Conservation (phyloP, 2,888 invertebrate species). For the Pseudococcus viburni region DNA sequence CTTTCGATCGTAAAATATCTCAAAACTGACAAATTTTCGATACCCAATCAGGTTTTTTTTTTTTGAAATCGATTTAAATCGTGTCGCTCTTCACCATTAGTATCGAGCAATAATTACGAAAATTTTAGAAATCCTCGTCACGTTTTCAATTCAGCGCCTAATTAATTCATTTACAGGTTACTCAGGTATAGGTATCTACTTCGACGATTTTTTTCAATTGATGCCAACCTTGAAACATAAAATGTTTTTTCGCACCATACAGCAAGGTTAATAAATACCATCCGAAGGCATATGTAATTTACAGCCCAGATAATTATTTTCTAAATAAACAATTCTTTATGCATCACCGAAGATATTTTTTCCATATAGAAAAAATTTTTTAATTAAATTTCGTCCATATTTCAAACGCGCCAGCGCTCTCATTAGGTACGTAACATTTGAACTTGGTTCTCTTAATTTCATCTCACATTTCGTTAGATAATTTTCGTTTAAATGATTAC, state of each 20-base stretch:
- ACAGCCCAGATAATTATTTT: neutral
- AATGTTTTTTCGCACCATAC: neutral
- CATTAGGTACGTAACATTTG: neutral
- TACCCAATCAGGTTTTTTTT: no score
- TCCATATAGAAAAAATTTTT: neutral
- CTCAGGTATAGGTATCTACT: neutral
- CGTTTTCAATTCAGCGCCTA: no score
- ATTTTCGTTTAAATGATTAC: conserved; percentile 8
- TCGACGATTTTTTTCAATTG: neutral
- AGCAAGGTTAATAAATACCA: conserved; percentile 3
- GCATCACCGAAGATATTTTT: conserved; percentile 6
- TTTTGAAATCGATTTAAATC: no score
- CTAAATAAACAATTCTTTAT: conserved; percentile 1
- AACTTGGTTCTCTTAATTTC: conserved; percentile 38
- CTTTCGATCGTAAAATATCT: no score
- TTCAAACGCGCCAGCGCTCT: neutral
- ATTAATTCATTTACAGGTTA: no score
- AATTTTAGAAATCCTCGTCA: no score
- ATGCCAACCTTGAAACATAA: neutral
- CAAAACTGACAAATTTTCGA: no score
- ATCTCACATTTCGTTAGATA: neutral
- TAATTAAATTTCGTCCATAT: neutral
- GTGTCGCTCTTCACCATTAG: no score
- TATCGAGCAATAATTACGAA: no score
- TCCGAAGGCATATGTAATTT: neutral